Evolutionary conservation across 2,888 invertebrate species (phyloP), one percentile per base, ranked within the genome.

Genomic region (Polyommatus iphigenia): DNA sequence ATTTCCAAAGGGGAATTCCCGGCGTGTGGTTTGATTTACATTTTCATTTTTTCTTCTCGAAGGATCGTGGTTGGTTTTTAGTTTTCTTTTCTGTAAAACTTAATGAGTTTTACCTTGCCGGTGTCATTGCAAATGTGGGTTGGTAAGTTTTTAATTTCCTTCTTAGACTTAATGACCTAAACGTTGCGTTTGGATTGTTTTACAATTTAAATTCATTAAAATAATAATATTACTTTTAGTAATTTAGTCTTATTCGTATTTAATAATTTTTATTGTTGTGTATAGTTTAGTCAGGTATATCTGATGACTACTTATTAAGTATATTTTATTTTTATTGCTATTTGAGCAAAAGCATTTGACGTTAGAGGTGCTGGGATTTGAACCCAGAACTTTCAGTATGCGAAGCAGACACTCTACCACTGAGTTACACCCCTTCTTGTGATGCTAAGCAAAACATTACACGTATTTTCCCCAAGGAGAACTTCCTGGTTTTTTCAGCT

Each of bases 351-450:
- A 59, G n/a, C 20, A 20, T n/a, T 67, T 13, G 13, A 5, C 4
- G 1, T 80, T 95, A 95, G 95, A 95, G 95, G 92, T 94, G 94
- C 94, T 94, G 95, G 95, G 95, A 95, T 95, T 95, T 95, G 95
- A 95, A 95, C 95, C 95, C 95, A 94, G 95, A 95, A 95, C 95
- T 95, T 95, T 95, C 95, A 95, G 95, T 95, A 95, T 95, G 95
- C 95, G 95, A 95, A 95, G 95, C 95, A 95, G 95, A 95, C 95
- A 95, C 95, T 95, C 93, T 93, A 92, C 92, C 93, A 92, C 93
- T 93, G 92, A 93, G 93, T 93, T 93, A 93, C 92, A 93, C 88
- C 92, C 93, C 93, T 92, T 10, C 67, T 29, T 32, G 2, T 29
- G 3, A 7, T 29, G 29, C 18, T 29, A 15, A 67, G 13, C 67